Evolutionary conservation across 2,113 vertebrate genomes (phyloP).

Genomic region (Propithecus coquereli): DNA sequence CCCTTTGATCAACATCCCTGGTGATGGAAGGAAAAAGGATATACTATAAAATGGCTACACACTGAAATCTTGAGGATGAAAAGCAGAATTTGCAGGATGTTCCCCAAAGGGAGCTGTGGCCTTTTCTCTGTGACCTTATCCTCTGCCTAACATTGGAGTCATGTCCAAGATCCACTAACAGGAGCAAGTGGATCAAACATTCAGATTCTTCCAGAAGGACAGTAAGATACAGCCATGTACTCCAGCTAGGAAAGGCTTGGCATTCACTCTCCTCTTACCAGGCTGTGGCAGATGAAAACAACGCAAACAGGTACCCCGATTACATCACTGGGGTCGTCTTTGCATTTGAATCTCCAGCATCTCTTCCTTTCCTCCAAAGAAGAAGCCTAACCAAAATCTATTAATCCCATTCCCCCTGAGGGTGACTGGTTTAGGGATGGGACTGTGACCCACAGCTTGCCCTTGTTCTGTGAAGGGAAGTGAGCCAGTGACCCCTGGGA

Average conservation of each 20-base stretch:
- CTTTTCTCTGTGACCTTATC: not conserved
- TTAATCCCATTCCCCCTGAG: not conserved
- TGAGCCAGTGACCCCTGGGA: not conserved
- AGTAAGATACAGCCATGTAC: constrained; percentile 35
- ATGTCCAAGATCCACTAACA: not conserved
- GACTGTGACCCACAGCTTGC: accelerated
- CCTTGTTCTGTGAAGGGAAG: not conserved
- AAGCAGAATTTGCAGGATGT: not conserved
- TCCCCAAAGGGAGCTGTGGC: not conserved
- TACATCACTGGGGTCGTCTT: not conserved
- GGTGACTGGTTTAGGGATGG: not conserved
- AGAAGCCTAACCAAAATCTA: not conserved
- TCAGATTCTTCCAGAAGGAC: constrained; percentile 54
- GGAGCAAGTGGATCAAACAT: constrained; percentile 50
- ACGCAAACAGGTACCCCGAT: not conserved
- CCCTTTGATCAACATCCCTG: not conserved
- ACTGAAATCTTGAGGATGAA: not conserved
- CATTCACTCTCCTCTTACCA: constrained; percentile 64
- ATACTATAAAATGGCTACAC: not conserved
- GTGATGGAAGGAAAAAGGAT: constrained; percentile 17
- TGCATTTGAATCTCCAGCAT: not conserved
- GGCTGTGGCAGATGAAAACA: constrained; percentile 50
- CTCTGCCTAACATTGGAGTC: constrained; percentile 51
- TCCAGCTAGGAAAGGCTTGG: constrained; percentile 50
- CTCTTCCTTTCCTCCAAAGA: not conserved